Evolutionary conservation across 2,113 vertebrate species (phyloP), one percentile per base, ranked within the genome.

Genomic region (Martes martes): DNA sequence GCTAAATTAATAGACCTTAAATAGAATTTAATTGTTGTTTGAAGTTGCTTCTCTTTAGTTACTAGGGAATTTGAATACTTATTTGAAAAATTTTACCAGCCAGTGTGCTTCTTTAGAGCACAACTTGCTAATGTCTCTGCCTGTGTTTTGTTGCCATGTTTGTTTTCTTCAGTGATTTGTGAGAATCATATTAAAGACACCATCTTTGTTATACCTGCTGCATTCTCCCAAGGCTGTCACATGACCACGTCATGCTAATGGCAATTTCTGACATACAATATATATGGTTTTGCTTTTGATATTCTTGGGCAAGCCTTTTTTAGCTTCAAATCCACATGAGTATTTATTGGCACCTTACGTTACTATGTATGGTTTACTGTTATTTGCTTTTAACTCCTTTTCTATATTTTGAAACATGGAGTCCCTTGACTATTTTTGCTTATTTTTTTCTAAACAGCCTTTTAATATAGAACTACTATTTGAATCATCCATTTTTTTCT

Each of bases 121-220:
- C 61, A 10, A 10, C 10, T 67, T 63, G 16, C 18, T 78, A 10
- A 2, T 39, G 39, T 6, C 65, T 71, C 67, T 31, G 28, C 11
- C 16, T 9, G 5, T 36, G 50, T 18, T 55, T 81, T 52, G 7
- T 8, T 24, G 42, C 11, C 6, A 4, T 14, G 0, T 7, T 16
- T 6, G 7, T 87, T 1, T 47, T n/a, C 52, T 24, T 52, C 31
- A 84, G 63, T n/a, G 36, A 63, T 23, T n/a, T 47, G 0, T 24
- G 59, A 73, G 9, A 52, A 33, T 59, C 33, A 79, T 50, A 36
- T 21, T 26, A 63, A 57, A 45, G 11, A 7, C 21, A 1, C 0
- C 10, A 7, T 21, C 42, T 2, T 36, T 36, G 1, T 31, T 31
- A 14, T 4, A 67, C 23, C 0, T 65, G 1, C 1, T 50, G 10